These are phyloP conservation scores for Melanerpes formicivorus DNA, from an alignment of 2,113 vertebrate species.

Conservation along the genomic window DNA sequence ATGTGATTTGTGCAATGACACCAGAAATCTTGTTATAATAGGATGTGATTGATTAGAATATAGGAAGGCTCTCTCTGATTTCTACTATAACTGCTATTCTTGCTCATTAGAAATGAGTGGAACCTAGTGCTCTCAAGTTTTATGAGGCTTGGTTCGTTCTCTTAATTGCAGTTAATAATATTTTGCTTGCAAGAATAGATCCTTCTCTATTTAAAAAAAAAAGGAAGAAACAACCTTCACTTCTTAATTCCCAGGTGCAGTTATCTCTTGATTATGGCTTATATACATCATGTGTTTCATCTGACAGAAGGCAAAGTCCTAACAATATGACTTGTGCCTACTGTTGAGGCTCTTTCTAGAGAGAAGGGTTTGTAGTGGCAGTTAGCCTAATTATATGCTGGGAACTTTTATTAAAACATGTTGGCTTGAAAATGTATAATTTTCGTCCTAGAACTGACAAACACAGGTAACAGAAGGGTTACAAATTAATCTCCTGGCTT, in stretches of 20 bases:
- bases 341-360: background rate
- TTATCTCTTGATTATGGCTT: background rate
- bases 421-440: background rate
- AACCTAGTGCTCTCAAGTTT: background rate
- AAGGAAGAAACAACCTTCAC: background rate
- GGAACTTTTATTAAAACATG: background rate
- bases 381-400: background rate
- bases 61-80: background rate
- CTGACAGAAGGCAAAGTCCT: background rate
- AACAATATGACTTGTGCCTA: background rate
- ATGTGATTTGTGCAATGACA: constrained; percentile 15
- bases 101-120: background rate
- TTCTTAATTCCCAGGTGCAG: background rate
- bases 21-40: constrained; percentile 21
- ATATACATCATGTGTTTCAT: background rate
- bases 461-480: background rate
- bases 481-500: background rate
- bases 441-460: background rate
- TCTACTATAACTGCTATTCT: background rate
- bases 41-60: background rate
- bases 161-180: constrained; percentile 17
- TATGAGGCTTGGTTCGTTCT: background rate
- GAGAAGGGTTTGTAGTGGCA: background rate
- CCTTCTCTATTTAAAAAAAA: background rate
- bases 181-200: background rate